A percentile compares a stretch with the other conserved stretches of the same genome.
phyloP scores from a whole-genome alignment of 2,888 invertebrate species.

The Glaucopsyche alexis region DNA sequence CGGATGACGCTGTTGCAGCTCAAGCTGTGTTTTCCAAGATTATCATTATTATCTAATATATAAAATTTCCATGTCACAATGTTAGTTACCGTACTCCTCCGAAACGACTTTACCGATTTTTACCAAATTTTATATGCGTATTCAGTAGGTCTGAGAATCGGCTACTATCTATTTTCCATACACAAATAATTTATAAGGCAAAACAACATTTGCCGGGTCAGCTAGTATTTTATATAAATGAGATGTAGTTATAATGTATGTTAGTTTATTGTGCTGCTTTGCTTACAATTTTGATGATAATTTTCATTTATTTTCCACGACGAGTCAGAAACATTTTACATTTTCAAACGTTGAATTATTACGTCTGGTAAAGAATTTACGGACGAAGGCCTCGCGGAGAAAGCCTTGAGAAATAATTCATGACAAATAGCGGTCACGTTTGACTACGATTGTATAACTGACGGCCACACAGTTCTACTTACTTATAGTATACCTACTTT shows the following conservation, averaged over 20 bases:
- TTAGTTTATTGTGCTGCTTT: neutral
- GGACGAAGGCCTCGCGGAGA: constrained; percentile 10
- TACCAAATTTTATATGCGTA: too few species aligned
- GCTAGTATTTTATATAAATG: neutral
- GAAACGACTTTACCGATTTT: too few species aligned
- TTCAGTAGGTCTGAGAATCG: too few species aligned
- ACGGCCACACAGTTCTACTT: neutral
- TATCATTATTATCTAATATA: neutral
- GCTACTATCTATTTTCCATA: too few species aligned
- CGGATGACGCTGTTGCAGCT: neutral
- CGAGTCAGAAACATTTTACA: constrained; percentile 3
- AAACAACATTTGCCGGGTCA: too few species aligned
- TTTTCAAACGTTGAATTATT: constrained; percentile 17
- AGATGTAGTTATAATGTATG: neutral
- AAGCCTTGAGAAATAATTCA: constrained; percentile 11
- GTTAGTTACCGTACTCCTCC: too few species aligned
- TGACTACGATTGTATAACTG: neutral
- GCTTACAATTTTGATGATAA: neutral
- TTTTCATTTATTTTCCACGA: neutral
- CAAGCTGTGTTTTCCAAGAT: neutral
- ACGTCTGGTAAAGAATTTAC: constrained; percentile 7
- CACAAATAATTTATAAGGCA: too few species aligned
- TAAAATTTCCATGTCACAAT: too few species aligned
- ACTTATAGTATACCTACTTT: neutral
- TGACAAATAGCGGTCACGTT: constrained; percentile 6